Evolutionary conservation across 2,113 vertebrate species (phyloP).

Genomic region (Pantherophis guttatus): DNA sequence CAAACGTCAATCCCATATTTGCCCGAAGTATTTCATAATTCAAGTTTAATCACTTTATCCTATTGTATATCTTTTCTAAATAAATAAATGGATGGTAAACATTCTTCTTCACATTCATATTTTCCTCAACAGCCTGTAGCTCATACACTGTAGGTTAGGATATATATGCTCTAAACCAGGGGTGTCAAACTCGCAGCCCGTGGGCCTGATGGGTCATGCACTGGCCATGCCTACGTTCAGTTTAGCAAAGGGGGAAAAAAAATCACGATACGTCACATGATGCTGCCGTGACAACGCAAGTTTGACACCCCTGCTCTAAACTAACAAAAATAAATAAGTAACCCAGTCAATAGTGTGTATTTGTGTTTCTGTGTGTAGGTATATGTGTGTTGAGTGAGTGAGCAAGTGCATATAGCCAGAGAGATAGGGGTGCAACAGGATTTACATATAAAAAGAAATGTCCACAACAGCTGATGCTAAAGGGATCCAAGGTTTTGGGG

Average conservation of each 20-base stretch:
- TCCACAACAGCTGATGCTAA: neutral
- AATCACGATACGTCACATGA: too few relatives aligned
- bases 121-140: neutral
- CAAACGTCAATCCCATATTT: neutral
- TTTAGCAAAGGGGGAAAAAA: too few relatives aligned
- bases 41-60: neutral
- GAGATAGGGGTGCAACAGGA: neutral
- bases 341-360: neutral
- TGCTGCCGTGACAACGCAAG: too few relatives aligned
- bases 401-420: neutral
- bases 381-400: neutral
- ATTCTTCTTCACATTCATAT: neutral
- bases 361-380: neutral
- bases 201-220: too few relatives aligned
- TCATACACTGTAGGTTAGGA: neutral
- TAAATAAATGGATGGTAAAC: neutral
- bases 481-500: neutral
- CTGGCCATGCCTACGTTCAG: fast-evolving
- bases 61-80: neutral
- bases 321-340: neutral
- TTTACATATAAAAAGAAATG: neutral
- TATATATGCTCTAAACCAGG: neutral
- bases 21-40: neutral
- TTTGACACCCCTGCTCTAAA: neutral
- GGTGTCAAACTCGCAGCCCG: too few relatives aligned